Conservation (phyloP, 2,888 invertebrate species). For the Elgonia sp. region DNA sequence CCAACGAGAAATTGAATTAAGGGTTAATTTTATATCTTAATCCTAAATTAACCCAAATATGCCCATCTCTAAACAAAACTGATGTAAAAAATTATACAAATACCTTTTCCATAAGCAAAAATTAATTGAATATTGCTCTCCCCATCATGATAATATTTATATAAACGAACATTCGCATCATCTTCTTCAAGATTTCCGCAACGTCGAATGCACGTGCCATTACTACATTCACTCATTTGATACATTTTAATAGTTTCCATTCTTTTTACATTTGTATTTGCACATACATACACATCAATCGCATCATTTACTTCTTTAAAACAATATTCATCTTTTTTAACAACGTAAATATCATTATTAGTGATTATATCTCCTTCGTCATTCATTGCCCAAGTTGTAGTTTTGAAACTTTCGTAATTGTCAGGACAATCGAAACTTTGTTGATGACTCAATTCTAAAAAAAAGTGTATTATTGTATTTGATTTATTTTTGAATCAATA, state of each 20-base stretch:
- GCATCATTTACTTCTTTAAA: background rate
- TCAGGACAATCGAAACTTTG: background rate
- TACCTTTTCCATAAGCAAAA: too few species aligned
- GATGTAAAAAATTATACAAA: too few species aligned
- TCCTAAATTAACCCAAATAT: too few species aligned
- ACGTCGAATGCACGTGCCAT: background rate
- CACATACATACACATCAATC: background rate
- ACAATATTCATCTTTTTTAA: slow-evolving; percentile 26
- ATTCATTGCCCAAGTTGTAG: background rate
- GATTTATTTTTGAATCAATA: background rate
- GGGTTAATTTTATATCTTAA: too few species aligned
- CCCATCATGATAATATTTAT: too few species aligned
- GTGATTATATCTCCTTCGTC: background rate
- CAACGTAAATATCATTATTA: too few species aligned
- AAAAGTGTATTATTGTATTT: background rate
- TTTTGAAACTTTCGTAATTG: background rate
- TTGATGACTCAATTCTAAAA: slow-evolving; percentile 8
- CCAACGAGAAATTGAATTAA: too few species aligned
- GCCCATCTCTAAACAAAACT: too few species aligned
- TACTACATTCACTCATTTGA: background rate
- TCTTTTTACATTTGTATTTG: background rate
- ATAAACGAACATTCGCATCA: too few species aligned
- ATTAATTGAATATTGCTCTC: too few species aligned
- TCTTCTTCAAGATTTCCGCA: too few species aligned
- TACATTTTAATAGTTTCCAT: background rate